Evolutionary conservation across 2,888 invertebrate genomes (phyloP).

Genomic region (Lasioglossum oenotherae): DNA sequence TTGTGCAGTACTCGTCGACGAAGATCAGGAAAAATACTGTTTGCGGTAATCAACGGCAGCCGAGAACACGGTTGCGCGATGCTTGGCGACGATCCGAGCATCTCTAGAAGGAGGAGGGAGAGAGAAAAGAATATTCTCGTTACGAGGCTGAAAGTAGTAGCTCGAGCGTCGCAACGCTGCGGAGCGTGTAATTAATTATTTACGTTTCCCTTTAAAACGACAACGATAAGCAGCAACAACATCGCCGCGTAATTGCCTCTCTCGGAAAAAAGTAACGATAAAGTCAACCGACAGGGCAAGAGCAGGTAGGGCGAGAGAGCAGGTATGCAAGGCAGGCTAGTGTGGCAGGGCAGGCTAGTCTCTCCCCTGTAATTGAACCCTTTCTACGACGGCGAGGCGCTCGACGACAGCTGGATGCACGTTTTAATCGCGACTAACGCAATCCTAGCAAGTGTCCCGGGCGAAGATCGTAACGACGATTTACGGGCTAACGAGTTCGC

Average conservation of each 20-base stretch:
- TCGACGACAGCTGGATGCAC: slow-evolving; percentile 48
- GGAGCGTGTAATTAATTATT: slow-evolving; percentile 49
- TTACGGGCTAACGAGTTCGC: slow-evolving; percentile 65
- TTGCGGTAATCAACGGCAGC: not conserved
- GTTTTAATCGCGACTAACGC: slow-evolving; percentile 54
- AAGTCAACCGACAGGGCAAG: slow-evolving; percentile 17
- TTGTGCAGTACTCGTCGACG: not conserved
- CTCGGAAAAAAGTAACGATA: slow-evolving; percentile 39
- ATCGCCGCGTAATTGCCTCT: slow-evolving; percentile 38
- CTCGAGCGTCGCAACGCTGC: not conserved
- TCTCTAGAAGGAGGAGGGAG: not conserved
- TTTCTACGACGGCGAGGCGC: slow-evolving; percentile 6
- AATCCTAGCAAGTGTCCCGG: slow-evolving; percentile 46
- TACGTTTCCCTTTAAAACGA: slow-evolving; percentile 28
- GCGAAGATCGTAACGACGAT: slow-evolving; percentile 50
- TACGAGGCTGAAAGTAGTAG: slow-evolving; percentile 7
- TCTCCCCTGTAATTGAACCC: slow-evolving; percentile 49
- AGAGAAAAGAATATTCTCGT: slow-evolving; percentile 4
- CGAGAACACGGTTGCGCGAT: not conserved
- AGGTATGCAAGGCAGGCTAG: not conserved
- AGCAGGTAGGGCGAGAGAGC: not conserved
- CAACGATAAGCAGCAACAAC: slow-evolving; percentile 32
- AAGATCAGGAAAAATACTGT: not conserved
- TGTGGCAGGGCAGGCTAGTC: not conserved
- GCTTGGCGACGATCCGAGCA: not conserved